Percentiles rank a stretch among this genome's conserved stretches.
Evolutionary conservation across 2,797 vertebrate genomes (phyloP).

Genomic region (Gadopsis marmoratus): DNA sequence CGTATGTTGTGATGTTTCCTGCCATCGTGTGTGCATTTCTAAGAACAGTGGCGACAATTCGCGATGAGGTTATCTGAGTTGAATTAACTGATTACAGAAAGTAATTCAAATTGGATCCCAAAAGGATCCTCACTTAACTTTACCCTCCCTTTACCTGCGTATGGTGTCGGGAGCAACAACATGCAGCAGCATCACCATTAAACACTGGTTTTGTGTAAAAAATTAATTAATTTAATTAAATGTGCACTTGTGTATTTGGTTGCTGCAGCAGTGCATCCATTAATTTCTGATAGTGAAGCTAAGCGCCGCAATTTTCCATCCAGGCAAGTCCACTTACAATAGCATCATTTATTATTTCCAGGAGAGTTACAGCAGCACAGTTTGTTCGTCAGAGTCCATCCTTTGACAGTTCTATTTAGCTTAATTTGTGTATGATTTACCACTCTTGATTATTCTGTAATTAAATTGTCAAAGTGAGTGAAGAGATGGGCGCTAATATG

Average conservation of each 20-base stretch:
- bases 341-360: conserved; percentile 27
- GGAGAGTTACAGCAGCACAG: conserved; percentile 16
- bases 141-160: too few relatives aligned
- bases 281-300: not conserved
- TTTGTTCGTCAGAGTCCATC: conserved; percentile 42
- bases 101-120: not conserved
- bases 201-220: not conserved
- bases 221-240: not conserved
- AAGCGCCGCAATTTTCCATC: not conserved
- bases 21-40: not conserved
- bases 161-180: too few relatives aligned
- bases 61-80: too few relatives aligned
- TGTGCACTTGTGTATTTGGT: not conserved
- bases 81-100: not conserved
- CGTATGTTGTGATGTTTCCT: not conserved
- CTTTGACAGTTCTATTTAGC: conserved; percentile 58
- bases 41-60: too few relatives aligned
- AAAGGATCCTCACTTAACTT: too few relatives aligned
- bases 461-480: conserved; percentile 68
- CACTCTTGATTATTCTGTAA: conserved; percentile 56
- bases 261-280: not conserved
- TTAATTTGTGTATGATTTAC: conserved; percentile 58
- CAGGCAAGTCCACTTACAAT: conserved; percentile 4
- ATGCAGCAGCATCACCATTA: too few relatives aligned
- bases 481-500: conserved; percentile 37